Conservation (phyloP, 2,888 invertebrate genomes). For the Zaprionus lineosus region DNA sequence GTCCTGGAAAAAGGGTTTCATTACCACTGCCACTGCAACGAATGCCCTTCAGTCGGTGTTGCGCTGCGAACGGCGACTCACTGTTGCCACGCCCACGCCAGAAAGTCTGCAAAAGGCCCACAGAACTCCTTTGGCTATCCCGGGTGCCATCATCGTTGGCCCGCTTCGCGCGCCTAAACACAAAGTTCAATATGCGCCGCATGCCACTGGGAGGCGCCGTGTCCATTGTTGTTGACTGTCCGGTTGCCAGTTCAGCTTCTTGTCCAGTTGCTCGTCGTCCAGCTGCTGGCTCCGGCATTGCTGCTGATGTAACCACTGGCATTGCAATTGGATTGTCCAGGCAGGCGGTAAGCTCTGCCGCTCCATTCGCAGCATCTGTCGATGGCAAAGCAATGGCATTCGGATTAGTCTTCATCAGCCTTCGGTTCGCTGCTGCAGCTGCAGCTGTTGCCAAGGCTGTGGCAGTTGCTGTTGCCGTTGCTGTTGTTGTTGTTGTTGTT, state of each 20-base stretch:
- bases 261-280: not conserved
- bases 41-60: conserved; percentile 82
- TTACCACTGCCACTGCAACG: conserved; percentile 82
- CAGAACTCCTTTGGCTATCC: conserved; percentile 81
- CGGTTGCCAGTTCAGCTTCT: conserved; percentile 2
- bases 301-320: not conserved
- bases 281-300: conserved; percentile 3
- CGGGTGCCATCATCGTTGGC: conserved; percentile 63
- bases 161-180: conserved; percentile 70
- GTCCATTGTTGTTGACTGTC: conserved; percentile 10
- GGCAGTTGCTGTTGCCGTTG: conserved; percentile 8
- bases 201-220: conserved; percentile 37
- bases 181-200: conserved; percentile 58
- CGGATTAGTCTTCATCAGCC: conserved; percentile 35
- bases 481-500: not conserved
- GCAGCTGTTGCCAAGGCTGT: conserved; percentile 10
- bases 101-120: conserved; percentile 76
- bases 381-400: conserved; percentile 48
- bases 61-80: conserved; percentile 66
- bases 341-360: conserved; percentile 24
- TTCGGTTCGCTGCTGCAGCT: conserved; percentile 8
- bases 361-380: conserved; percentile 51
- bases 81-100: conserved; percentile 66
- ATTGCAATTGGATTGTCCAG: conserved; percentile 22
- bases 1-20: conserved; percentile 9